phyloP scores from a whole-genome alignment of 1,140 invertebrate genomes.

The Pectinophora gossypiella region DNA sequence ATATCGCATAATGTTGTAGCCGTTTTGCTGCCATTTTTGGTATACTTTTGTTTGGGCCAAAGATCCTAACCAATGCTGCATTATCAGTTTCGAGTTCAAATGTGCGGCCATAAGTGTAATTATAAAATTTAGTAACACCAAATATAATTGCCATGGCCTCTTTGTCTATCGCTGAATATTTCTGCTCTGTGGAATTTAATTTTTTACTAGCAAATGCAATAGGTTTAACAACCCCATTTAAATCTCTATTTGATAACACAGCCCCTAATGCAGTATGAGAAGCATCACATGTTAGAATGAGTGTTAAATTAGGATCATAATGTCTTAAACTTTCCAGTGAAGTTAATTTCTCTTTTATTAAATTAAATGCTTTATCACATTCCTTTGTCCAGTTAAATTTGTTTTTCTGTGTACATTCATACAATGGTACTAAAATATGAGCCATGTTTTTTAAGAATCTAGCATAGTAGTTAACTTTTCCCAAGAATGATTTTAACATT shows the following conservation, averaged over 20 bases:
- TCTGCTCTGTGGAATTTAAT: slow-evolving; percentile 3
- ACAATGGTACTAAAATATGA: slow-evolving; percentile 1
- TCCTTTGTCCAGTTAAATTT: slow-evolving; percentile 12
- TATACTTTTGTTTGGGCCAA: slow-evolving; percentile 23
- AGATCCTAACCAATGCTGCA: slow-evolving; percentile 25
- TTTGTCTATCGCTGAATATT: slow-evolving; percentile 16
- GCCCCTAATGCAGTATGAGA: slow-evolving; percentile 5
- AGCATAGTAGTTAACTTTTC: slow-evolving; percentile 23
- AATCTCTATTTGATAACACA: slow-evolving; percentile 10
- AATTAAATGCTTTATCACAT: slow-evolving; percentile 8
- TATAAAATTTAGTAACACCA: slow-evolving; percentile 27
- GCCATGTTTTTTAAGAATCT: slow-evolving; percentile 1
- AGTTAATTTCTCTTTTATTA: slow-evolving; percentile 10
- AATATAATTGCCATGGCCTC: slow-evolving; percentile 25
- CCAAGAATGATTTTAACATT: slow-evolving; percentile 19
- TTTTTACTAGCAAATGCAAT: slow-evolving; percentile 15
- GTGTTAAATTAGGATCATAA: slow-evolving; percentile 6
- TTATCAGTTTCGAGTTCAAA: slow-evolving; percentile 30
- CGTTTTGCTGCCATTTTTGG: slow-evolving; percentile 30
- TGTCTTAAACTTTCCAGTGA: slow-evolving; percentile 9
- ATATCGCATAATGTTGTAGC: slow-evolving; percentile 28
- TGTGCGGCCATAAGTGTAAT: neutral
- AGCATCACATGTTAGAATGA: slow-evolving; percentile 14
- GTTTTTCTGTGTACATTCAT: slow-evolving; percentile 9
- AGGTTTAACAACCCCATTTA: slow-evolving; percentile 9